Evolutionary conservation across 1,140 invertebrate species (phyloP).

Genomic region (Heliothis virescens): DNA sequence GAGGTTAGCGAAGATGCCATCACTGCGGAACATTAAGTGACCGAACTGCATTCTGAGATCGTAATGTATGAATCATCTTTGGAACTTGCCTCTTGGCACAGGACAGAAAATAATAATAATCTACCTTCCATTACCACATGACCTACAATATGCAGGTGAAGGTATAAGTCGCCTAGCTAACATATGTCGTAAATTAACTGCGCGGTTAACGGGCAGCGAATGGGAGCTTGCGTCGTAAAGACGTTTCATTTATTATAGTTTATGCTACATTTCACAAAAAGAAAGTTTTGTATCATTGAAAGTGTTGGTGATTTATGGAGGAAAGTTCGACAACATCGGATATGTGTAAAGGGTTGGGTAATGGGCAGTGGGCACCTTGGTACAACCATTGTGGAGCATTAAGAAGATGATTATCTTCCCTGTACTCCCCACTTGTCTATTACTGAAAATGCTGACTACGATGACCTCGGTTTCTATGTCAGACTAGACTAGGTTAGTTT

Average conservation of each 20-base stretch:
- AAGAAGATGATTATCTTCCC: conserved; percentile 12
- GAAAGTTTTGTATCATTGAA: conserved; percentile 42
- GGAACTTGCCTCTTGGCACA: conserved; percentile 70
- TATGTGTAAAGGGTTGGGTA: conserved; percentile 22
- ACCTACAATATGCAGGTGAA: conserved; percentile 63
- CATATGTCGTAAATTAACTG: conserved; percentile 41
- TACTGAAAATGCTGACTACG: background rate
- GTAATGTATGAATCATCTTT: conserved; percentile 74
- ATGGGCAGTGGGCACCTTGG: background rate
- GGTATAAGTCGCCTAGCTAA: conserved; percentile 42
- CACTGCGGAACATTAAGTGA: conserved; percentile 65
- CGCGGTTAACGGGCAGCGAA: conserved; percentile 53
- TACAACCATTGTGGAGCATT: background rate
- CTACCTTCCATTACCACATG: conserved; percentile 59
- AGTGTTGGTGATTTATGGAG: conserved; percentile 16
- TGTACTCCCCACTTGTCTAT: too few species aligned
- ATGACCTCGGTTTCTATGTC: background rate
- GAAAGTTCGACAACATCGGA: conserved; percentile 25
- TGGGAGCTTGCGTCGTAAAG: conserved; percentile 38
- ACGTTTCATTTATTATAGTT: conserved; percentile 17
- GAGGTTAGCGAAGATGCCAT: conserved; percentile 61
- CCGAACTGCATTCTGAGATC: conserved; percentile 76
- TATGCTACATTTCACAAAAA: conserved; percentile 40
- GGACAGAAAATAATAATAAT: conserved; percentile 67
- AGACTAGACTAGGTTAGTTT: background rate